Evolutionary conservation across 2,113 vertebrate species (phyloP), one percentile per base, ranked within the genome.

Genomic region (Centropus bengalensis): DNA sequence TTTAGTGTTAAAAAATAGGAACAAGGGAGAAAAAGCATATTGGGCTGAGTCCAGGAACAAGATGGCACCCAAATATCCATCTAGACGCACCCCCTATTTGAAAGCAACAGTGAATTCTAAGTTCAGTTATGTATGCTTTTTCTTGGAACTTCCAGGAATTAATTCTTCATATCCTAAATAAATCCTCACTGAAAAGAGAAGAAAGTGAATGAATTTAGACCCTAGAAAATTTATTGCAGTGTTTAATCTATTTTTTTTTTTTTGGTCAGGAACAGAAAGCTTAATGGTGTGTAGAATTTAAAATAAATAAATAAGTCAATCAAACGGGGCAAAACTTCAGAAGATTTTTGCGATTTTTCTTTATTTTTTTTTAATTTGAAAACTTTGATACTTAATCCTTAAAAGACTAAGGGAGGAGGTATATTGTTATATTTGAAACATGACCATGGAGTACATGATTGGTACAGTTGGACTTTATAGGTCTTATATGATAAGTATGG

Each of bases 341-440:
- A 81, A 54, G 6, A 47, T 19, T 33, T 55, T 68, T 40, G 71
- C 58, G 7, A 58, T 59, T 59, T 62, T 8, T 63, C 55, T 59
- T 44, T 54, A 18, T 30, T 89, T 74, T 18, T 49, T n/a, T 26
- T 18, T 19, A 5, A 10, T 60, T 75, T 70, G 13, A 76, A 77
- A 80, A 40, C 11, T 28, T 64, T 64, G 9, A 47, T 47, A 32
- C 4, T 54, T 82, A 69, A 47, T 52, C 3, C 8, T 44, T 60
- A 38, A 66, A 71, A 73, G 3, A 4, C 10, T 95, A 12, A 5
- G 24, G 14, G 1, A 4, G 2, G 0, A 14, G 12, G 44, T 44
- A 36, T 38, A 10, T 70, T 84, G 27, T 75, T 78, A 27, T 70
- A n/a, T 51, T 78, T 81, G 56, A 82, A 44, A 9, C 20, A n/a